A percentile compares a stretch with the other conserved stretches of the same genome.
phyloP scores from a whole-genome alignment of 2,888 invertebrate genomes.

The Drosophila borealis region DNA sequence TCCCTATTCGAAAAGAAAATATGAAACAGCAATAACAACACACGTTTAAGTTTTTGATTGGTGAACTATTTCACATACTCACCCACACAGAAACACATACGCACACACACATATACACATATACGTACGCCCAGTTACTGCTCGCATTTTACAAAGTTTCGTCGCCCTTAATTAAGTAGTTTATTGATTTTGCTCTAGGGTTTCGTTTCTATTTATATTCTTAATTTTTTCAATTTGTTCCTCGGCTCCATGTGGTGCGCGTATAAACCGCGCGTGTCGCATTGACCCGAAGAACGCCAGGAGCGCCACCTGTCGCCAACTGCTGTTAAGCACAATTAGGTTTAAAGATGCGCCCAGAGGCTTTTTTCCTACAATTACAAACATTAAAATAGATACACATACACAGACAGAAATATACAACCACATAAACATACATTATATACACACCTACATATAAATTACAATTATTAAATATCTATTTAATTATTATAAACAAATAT shows the following conservation, averaged over 20 bases:
- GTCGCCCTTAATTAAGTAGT: conserved; percentile 26
- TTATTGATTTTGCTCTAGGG: conserved; percentile 15
- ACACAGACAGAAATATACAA: conserved; percentile 28
- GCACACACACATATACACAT: conserved; percentile 3
- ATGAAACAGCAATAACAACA: conserved; percentile 14
- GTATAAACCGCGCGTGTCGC: conserved; percentile 28
- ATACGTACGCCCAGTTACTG: conserved; percentile 22
- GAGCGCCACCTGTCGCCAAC: conserved; percentile 58
- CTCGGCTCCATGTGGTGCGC: conserved; percentile 65
- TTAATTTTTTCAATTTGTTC: conserved; percentile 45
- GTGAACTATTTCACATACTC: conserved; percentile 37
- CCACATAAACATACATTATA: conserved; percentile 24
- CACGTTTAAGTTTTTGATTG: conserved; percentile 65
- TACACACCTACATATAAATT: conserved; percentile 50
- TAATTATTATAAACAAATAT: conserved; percentile 72
- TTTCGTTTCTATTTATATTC: conserved; percentile 24
- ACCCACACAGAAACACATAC: background rate
- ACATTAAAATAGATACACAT: conserved; percentile 42
- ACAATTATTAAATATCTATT: conserved; percentile 60
- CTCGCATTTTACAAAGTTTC: conserved; percentile 71
- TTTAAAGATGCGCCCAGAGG: conserved; percentile 77
- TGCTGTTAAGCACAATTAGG: conserved; percentile 77
- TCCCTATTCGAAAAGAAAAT: conserved; percentile 28
- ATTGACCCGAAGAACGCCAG: conserved; percentile 66
- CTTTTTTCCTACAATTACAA: conserved; percentile 70